Conservation (phyloP, 2,797 vertebrate species). For the Australoheros facetus region DNA sequence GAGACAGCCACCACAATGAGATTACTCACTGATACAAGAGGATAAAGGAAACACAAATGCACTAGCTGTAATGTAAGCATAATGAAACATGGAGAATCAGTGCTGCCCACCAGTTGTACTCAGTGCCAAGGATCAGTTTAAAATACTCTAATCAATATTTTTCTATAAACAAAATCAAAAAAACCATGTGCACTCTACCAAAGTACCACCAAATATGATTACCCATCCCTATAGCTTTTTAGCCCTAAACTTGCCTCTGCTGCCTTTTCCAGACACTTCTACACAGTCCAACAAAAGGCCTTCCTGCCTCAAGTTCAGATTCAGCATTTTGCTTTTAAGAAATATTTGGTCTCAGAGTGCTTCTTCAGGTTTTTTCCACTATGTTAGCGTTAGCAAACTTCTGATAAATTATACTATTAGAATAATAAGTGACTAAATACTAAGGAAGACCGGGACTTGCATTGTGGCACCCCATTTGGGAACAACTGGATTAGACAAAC, state of each 20-base stretch:
- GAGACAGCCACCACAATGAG: constrained; percentile 56
- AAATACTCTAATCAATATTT: background rate
- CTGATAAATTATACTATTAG: too few relatives aligned
- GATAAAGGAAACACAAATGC: constrained; percentile 28
- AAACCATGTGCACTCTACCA: background rate
- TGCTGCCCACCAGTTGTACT: background rate
- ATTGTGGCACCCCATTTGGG: too few relatives aligned
- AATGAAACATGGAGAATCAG: constrained; percentile 24
- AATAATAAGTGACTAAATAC: too few relatives aligned
- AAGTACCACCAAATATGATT: background rate
- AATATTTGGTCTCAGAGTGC: background rate
- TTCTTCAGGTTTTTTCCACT: background rate
- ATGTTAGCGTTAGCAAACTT: background rate
- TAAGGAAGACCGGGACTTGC: too few relatives aligned
- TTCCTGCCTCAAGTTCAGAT: background rate
- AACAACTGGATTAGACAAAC: too few relatives aligned
- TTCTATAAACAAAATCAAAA: background rate
- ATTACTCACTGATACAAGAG: constrained; percentile 51
- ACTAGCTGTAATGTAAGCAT: constrained; percentile 17
- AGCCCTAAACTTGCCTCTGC: background rate
- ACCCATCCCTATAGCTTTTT: background rate
- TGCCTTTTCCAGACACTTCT: background rate
- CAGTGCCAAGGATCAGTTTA: background rate
- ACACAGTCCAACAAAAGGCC: background rate
- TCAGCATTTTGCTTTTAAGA: background rate